Evolutionary conservation across 1,140 invertebrate species (phyloP).

Genomic region (Cyphomyrmex costatus): DNA sequence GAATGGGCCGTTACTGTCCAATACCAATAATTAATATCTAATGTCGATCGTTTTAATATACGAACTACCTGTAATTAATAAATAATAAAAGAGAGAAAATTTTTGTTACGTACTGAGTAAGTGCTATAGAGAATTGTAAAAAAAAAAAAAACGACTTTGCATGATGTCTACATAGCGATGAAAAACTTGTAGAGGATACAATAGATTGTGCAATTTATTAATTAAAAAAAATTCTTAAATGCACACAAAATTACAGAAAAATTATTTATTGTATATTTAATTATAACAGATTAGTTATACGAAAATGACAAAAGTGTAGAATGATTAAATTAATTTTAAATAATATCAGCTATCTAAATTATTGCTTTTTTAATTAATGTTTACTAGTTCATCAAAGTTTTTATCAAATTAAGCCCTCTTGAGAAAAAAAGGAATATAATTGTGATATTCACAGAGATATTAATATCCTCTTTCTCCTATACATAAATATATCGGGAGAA

Average conservation of each 20-base stretch:
- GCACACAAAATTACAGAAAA: neutral
- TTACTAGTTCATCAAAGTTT: neutral
- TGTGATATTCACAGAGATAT: neutral
- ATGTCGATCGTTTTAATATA: constrained; percentile 2
- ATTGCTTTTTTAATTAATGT: neutral
- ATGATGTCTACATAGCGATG: constrained; percentile 11
- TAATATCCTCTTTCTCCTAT: neutral
- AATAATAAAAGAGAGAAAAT: constrained; percentile 5
- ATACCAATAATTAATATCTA: neutral
- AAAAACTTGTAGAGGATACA: neutral
- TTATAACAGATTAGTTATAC: constrained; percentile 11
- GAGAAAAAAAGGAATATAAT: neutral
- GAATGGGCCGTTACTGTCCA: constrained; percentile 47
- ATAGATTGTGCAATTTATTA: neutral
- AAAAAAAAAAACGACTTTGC: constrained; percentile 13
- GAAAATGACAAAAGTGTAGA: neutral
- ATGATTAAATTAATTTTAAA: constrained; percentile 29
- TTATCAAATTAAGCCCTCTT: neutral
- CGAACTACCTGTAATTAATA: neutral
- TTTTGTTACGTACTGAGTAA: neutral
- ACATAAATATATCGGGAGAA: neutral
- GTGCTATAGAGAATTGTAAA: neutral
- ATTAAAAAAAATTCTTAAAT: constrained; percentile 9
- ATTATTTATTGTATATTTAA: constrained; percentile 43
- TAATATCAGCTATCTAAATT: neutral